Base-by-base conservation (phyloP, 2,113 vertebrate genomes). In the Numida meleagris region DNA sequence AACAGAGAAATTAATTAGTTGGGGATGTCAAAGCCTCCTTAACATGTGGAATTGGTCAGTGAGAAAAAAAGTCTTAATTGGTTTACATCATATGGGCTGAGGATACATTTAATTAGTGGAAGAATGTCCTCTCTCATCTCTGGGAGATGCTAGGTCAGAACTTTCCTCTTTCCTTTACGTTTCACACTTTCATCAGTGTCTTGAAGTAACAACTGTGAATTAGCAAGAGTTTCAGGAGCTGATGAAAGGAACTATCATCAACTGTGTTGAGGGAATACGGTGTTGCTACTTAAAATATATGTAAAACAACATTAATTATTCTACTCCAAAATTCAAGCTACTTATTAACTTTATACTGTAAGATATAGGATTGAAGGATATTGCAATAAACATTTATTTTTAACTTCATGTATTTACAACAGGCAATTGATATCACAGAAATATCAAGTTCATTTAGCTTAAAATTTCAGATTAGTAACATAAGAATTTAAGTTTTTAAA, bases 1-100 rank as follows among this genome's bases (percentile, higher is more conserved):
- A 91, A 1, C 34, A 94, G 62, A 90, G 74, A 93, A 95, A 97
- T 76, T 97, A 96, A 96, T 97, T 95, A 96, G 80, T 58, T 38
- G 12, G 12, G 67, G 50, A 85, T 88, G 82, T 92, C 77, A 91
- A 89, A 95, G 6, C 10, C 43, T 86, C 93, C 36, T 88, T 86
- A 94, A 62, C n/a, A 78, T 51, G 55, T 62, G 13, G 67, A 63
- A 29, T 12, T 86, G 85, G 82, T 93, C 87, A 95, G 24, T 63
- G 43, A 83, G 50, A 94, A 94, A 88, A 43, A 10, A 31, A 33
- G 11, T 14, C 51, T 66, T 89, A 94, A 94, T 95, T 95, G 61
- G 42, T 91, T 92, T 91, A 65, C 55, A 78, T 92, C 46, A 38
- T 88, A 78, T 78, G 36, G 82, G 25, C 67, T 68, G 63, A 88